A percentile compares a stretch with the other conserved stretches of the same genome.
Evolutionary conservation across 2,888 invertebrate genomes (phyloP).

Genomic region (Dermolepida albohirtum): DNA sequence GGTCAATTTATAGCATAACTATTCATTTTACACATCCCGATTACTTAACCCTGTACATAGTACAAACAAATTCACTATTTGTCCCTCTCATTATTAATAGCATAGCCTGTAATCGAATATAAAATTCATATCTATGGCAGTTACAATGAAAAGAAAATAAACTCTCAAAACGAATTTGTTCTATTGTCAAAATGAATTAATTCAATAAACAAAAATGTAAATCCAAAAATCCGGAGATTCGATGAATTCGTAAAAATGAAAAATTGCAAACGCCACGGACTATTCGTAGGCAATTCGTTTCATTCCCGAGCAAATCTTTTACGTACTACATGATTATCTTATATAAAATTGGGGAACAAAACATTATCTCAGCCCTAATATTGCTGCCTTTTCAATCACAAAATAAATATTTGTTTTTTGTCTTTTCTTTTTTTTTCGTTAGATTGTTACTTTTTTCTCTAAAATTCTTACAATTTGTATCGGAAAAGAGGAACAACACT

Average conservation of each 20-base stretch:
- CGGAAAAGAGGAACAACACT: slow-evolving; percentile 50
- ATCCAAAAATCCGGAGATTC: slow-evolving; percentile 33
- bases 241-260: slow-evolving; percentile 22
- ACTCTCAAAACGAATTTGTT: slow-evolving; percentile 17
- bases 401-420: slow-evolving; percentile 47
- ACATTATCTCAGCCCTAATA: slow-evolving; percentile 41
- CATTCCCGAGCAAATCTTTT: slow-evolving; percentile 11
- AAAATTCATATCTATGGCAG: slow-evolving; percentile 32
- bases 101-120: slow-evolving; percentile 34
- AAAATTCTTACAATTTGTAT: slow-evolving; percentile 51
- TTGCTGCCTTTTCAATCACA: slow-evolving; percentile 49
- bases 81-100: slow-evolving; percentile 7
- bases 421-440: slow-evolving; percentile 43
- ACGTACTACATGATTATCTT: slow-evolving; percentile 19
- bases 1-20: too few relatives aligned
- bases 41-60: too few relatives aligned
- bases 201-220: slow-evolving; percentile 3
- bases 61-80: too few relatives aligned
- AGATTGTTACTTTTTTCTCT: slow-evolving; percentile 43
- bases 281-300: slow-evolving; percentile 46
- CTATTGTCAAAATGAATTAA: neutral
- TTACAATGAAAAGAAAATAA: slow-evolving; percentile 31
- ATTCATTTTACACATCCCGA: too few relatives aligned
- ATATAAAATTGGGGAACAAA: slow-evolving; percentile 29
- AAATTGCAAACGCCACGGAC: slow-evolving; percentile 46